A percentile compares a stretch with the other conserved stretches of the same genome.
Evolutionary conservation across 2,888 invertebrate genomes (phyloP).

Genomic region (Spilarctia lutea): DNA sequence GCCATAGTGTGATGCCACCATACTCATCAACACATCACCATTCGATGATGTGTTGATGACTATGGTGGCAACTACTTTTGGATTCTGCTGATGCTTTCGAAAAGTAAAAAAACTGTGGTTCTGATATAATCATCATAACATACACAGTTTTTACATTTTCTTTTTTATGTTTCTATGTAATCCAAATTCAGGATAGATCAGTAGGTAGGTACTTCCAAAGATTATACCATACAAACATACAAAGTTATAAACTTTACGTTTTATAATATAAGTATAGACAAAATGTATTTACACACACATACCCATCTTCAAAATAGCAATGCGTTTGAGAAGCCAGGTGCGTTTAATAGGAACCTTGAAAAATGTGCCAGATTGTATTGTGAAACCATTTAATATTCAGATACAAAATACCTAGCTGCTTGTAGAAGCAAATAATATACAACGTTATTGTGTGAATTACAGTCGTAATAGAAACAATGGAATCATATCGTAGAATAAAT

Average conservation of each 20-base stretch:
- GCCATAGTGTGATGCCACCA: no score
- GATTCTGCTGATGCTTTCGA: not conserved
- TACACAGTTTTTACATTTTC: not conserved
- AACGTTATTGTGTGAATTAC: constrained; percentile 14
- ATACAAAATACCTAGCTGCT: constrained; percentile 38
- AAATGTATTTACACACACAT: not conserved
- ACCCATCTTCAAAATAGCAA: constrained; percentile 4
- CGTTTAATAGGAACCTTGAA: constrained; percentile 28
- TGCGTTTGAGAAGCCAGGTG: constrained; percentile 10
- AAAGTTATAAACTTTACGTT: no score
- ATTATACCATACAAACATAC: no score
- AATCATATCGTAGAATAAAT: no score
- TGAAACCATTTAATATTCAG: constrained; percentile 35
- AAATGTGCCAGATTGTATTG: constrained; percentile 22
- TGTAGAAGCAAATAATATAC: constrained; percentile 31
- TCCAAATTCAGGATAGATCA: no score
- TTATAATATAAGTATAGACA: no score
- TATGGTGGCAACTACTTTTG: no score
- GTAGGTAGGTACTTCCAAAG: no score
- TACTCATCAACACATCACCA: no score
- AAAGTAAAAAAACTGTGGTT: not conserved
- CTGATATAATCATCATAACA: not conserved
- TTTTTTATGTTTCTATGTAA: not conserved
- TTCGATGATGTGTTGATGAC: no score
- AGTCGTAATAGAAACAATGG: not conserved